Base-by-base conservation (phyloP, 2,888 invertebrate species). In the Eumacrocentrus americanus region DNA sequence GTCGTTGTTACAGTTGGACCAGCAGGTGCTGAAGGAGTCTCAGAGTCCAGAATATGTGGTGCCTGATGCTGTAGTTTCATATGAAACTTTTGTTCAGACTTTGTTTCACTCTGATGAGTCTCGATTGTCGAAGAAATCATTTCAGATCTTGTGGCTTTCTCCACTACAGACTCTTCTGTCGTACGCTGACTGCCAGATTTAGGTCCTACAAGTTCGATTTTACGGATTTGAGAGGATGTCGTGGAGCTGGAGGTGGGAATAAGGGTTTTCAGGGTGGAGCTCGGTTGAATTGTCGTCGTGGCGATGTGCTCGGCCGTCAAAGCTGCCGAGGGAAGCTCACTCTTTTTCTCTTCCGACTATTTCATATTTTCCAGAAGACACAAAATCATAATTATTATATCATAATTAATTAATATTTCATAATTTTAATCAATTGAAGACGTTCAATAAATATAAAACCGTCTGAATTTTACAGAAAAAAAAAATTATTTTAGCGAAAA, bases 1-100 rank as follows among this genome's bases (percentile, higher is more conserved):
- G 44, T 67, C 60, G 23, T 65, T 60, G 7, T 67, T 40, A 66
- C 57, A 14, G 57, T 64, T 25, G 66, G 65, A n/a, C 57, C 64
- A 3, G 60, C 35, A 12, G 48, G 55, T 34, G 51, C 63, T 2
- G 60, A 14, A 1, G 23, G 42, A 20, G 11, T 37, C 12, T 48
- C 61, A 0, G 66, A 58, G 9, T 73, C 76, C 20, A 60, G 62
- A 50, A 73, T 62, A 14, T 78, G 63, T 1, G 74, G 70, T 2
- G 80, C 78, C n/a, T 77, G 72, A 60, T 81, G 81, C 61, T 81
- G 79, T 12, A 81, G 58, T 65, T 80, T 81, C 81, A 81, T 80
- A 44, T 81, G 81, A 60, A 76, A 78, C 63, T 77, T 81, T 46
- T 81, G 80, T 59, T 81, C 81, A 1, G 80, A 79, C 65, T 80